phyloP scores from a whole-genome alignment of 2,113 vertebrate species.

The Tinamus guttatus region DNA sequence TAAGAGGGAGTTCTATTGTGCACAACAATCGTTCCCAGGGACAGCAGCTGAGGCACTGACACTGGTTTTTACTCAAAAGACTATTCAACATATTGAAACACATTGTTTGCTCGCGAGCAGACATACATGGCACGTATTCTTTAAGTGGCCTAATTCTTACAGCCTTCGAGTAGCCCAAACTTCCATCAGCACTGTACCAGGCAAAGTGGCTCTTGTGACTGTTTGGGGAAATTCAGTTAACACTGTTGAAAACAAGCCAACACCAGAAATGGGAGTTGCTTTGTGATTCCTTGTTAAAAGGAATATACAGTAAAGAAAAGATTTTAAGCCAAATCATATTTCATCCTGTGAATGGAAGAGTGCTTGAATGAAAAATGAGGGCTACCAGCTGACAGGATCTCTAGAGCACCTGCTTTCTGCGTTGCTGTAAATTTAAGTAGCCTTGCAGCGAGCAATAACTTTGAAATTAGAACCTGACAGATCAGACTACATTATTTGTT shows the following conservation, averaged over 20 bases:
- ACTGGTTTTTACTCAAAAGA: conserved; percentile 37
- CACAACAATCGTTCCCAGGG: conserved; percentile 16
- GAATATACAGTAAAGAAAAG: background rate
- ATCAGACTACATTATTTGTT: background rate
- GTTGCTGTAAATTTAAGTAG: conserved; percentile 39
- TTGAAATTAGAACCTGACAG: conserved; percentile 27
- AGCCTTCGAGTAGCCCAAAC: background rate
- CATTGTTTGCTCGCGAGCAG: background rate
- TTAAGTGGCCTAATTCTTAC: background rate
- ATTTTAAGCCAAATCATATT: background rate
- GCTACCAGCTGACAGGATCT: conserved; percentile 7
- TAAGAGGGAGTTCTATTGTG: conserved; percentile 54
- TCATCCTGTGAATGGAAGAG: background rate
- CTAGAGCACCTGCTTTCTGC: conserved; percentile 18
- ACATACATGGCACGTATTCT: background rate
- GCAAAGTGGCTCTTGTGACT: accelerated
- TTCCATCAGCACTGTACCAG: background rate
- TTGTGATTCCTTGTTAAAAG: background rate
- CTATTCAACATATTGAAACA: conserved; percentile 27
- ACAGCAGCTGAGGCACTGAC: conserved; percentile 29
- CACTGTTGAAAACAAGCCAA: background rate
- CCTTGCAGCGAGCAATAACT: conserved; percentile 22
- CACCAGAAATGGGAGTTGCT: background rate
- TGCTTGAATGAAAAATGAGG: background rate
- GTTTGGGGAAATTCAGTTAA: background rate